These are phyloP conservation scores for Anguilla anguilla DNA, from an alignment of 2,797 vertebrate species.

Conservation along the genomic window DNA sequence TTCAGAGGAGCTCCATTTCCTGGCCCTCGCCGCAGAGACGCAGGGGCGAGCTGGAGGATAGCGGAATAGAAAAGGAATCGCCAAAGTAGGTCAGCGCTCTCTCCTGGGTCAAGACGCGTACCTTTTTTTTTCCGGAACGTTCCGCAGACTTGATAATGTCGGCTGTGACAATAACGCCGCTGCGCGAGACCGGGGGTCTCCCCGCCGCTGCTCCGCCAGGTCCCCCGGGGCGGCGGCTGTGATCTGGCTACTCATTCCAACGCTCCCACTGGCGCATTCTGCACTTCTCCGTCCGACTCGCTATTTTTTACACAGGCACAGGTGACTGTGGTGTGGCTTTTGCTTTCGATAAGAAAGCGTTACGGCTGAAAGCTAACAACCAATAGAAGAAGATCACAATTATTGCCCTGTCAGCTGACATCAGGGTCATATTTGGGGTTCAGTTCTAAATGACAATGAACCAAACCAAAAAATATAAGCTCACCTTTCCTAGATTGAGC, in stretches of 20 bases:
- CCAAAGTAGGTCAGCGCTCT: slow-evolving; percentile 52
- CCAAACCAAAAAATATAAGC: not conserved
- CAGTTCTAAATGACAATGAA: not conserved
- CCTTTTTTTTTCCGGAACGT: slow-evolving; percentile 42
- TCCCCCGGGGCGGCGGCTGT: slow-evolving; percentile 29
- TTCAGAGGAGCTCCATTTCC: slow-evolving; percentile 49
- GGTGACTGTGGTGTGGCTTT: not conserved
- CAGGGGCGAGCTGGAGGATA: slow-evolving; percentile 46
- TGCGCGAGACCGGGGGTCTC: slow-evolving; percentile 36
- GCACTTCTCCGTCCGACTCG: not conserved
- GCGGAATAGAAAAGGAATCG: slow-evolving; percentile 54
- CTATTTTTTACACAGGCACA: not conserved
- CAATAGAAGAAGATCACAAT: not conserved
- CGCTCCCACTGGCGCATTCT: not conserved
- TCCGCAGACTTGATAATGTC: slow-evolving; percentile 45
- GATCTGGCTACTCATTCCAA: slow-evolving; percentile 15
- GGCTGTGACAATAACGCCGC: slow-evolving; percentile 43
- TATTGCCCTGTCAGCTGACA: not conserved
- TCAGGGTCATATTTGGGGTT: not conserved
- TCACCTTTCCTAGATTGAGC: not conserved
- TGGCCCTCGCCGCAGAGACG: slow-evolving; percentile 49
- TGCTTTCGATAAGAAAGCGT: not conserved
- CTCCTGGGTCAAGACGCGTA: slow-evolving; percentile 52
- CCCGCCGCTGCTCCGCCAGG: slow-evolving; percentile 32
- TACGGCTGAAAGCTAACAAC: not conserved